phyloP scores from a whole-genome alignment of 2,113 vertebrate genomes.

The Numenius arquata region DNA sequence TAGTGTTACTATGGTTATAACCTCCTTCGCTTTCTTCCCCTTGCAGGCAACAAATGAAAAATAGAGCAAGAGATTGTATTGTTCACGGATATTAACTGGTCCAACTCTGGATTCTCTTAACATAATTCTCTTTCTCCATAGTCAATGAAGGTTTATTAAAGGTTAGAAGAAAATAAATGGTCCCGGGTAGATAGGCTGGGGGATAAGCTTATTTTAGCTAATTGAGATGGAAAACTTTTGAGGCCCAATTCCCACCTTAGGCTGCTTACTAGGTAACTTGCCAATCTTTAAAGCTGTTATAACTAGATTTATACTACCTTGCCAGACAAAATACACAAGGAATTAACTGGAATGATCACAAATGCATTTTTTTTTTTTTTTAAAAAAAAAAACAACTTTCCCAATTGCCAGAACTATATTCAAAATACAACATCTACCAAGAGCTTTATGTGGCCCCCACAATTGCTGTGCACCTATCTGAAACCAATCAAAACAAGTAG shows the following conservation, averaged over 20 bases:
- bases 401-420: constrained; percentile 49
- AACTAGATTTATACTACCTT: constrained; percentile 59
- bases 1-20: constrained; percentile 18
- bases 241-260: constrained; percentile 55
- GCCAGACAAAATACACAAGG: constrained; percentile 69
- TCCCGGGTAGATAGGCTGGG: not conserved
- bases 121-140: constrained; percentile 13
- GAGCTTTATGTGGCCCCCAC: not conserved
- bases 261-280: constrained; percentile 49
- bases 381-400: constrained; percentile 16
- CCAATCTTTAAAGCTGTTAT: constrained; percentile 64
- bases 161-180: constrained; percentile 50
- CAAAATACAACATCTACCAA: constrained; percentile 48
- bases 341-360: constrained; percentile 70
- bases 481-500: constrained; percentile 68
- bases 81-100: not conserved
- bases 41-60: not conserved
- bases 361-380: constrained; percentile 13
- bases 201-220: constrained; percentile 56
- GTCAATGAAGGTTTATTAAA: constrained; percentile 27
- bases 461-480: constrained; percentile 7
- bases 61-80: not conserved
- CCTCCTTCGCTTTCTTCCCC: not conserved
- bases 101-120: not conserved
- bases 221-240: constrained; percentile 55